Evolutionary conservation across 2,113 vertebrate species (phyloP).

Genomic region (Phaethornis superciliosus): DNA sequence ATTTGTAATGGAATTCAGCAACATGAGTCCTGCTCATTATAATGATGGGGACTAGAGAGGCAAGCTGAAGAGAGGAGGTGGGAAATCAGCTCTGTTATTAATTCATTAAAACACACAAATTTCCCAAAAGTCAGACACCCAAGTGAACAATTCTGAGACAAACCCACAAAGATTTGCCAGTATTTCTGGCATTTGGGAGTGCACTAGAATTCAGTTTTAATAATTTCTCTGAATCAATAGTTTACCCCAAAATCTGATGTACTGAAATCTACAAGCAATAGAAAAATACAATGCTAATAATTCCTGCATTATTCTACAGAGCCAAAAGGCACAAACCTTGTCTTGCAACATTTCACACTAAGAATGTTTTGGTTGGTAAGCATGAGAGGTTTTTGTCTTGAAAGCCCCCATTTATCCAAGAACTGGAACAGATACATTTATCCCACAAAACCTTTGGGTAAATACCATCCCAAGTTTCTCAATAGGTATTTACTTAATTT

Average conservation of each 20-base stretch:
- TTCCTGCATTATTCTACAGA: neutral
- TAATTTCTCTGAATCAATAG: neutral
- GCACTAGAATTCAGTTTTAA: neutral
- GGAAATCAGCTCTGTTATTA: slow-evolving; percentile 13
- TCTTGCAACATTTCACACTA: neutral
- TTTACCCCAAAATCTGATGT: neutral
- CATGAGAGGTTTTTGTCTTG: neutral
- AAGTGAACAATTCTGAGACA: neutral
- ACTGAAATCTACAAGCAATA: neutral
- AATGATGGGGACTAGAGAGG: neutral
- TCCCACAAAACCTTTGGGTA: neutral
- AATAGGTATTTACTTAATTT: neutral
- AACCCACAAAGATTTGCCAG: neutral
- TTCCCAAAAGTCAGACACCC: neutral
- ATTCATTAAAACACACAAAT: neutral
- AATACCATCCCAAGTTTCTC: neutral
- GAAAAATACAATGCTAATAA: neutral
- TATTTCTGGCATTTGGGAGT: neutral
- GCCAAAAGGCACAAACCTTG: neutral
- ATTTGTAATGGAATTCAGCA: slow-evolving; percentile 47
- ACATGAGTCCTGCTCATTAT: neutral
- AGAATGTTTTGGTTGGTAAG: neutral
- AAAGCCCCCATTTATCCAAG: neutral
- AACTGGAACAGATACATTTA: neutral
- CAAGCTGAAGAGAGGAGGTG: neutral